phyloP scores from a whole-genome alignment of 2,113 vertebrate species.

The Macrotis lagotis region DNA sequence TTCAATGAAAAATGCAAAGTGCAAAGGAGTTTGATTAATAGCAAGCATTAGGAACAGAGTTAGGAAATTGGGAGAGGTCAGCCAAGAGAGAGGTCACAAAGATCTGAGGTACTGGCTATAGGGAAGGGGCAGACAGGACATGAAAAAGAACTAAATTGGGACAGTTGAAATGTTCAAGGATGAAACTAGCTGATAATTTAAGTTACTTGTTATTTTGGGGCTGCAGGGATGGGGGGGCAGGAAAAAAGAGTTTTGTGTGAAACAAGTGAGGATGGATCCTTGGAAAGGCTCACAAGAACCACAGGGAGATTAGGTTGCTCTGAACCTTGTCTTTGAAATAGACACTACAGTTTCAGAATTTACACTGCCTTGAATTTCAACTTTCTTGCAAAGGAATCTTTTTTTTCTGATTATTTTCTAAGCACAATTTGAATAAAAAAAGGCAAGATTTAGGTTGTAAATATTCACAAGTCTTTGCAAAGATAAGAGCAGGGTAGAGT shows the following conservation, averaged over 20 bases:
- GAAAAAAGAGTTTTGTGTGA: conserved; percentile 50
- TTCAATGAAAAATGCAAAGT: conserved; percentile 49
- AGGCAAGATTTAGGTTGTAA: conserved; percentile 70
- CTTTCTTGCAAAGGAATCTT: conserved; percentile 14
- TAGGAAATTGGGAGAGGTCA: conserved; percentile 11
- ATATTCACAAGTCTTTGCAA: conserved; percentile 70
- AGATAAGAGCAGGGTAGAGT: conserved; percentile 70
- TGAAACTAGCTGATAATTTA: conserved; percentile 1
- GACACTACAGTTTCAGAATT: conserved; percentile 42
- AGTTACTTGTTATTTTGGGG: not conserved
- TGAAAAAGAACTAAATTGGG: conserved; percentile 58
- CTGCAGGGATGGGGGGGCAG: not conserved
- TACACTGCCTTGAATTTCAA: conserved; percentile 56
- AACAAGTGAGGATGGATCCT: conserved; percentile 28
- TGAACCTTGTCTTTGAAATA: conserved; percentile 33
- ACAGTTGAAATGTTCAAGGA: conserved; percentile 19
- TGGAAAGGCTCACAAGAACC: conserved; percentile 46
- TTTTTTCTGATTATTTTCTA: conserved; percentile 56
- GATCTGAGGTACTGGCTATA: conserved; percentile 4
- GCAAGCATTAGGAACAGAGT: conserved; percentile 21
- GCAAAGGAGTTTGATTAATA: conserved; percentile 56
- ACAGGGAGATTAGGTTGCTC: conserved; percentile 35
- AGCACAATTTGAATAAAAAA: conserved; percentile 56
- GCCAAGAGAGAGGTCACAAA: conserved; percentile 5
- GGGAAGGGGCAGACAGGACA: conserved; percentile 15